Base-by-base conservation (phyloP, 2,113 vertebrate species). In the Tauraco erythrolophus region DNA sequence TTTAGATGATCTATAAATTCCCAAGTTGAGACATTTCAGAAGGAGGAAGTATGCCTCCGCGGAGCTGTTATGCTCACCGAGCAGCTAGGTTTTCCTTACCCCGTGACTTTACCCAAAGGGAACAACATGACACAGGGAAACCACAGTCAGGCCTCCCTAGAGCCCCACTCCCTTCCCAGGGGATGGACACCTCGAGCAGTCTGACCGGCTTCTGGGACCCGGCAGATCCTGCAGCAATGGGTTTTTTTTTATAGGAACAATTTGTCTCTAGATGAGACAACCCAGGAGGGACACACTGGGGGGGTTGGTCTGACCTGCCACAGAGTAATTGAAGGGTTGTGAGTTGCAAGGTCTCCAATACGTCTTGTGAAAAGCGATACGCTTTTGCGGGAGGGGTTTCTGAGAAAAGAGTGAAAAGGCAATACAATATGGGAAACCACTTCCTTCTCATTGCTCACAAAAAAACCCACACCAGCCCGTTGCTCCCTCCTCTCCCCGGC, bases 351-450 rank as follows among this genome's bases (percentile, higher is more conserved):
- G 53, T 46, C 22, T 50, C 75, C 71, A 25, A 45, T 7, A 21
- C 3, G 0, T 2, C 39, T 23, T 1, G 0, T 0, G 6, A 27
- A 23, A 70, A 91, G 25, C 2, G 3, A 54, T 16, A 57, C 0
- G 3, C 13, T 62, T n/a, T 14, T n/a, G 13, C 0, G 4, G 22
- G 19, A 22, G 0, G 2, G 14, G 11, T 62, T 95, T 93, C 31
- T 8, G 31, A 68, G 69, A 88, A 91, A 31, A 30, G 31, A 46
- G 39, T 0, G 0, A 43, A 71, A 56, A 41, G 33, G 74, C 10
- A 4, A 60, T 2, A 10, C 19, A 24, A 21, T 0, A 24, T 1
- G 11, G 2, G 31, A 83, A 46, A 58, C 16, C 80, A 39, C 58
- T 81, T 94, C 62, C 61, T 88, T 50, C 12, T 27, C 19, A n/a